Percentiles rank a stretch among this genome's conserved stretches.
Conservation (phyloP, 2,797 vertebrate species). For the Halcyon smyrnensis region DNA sequence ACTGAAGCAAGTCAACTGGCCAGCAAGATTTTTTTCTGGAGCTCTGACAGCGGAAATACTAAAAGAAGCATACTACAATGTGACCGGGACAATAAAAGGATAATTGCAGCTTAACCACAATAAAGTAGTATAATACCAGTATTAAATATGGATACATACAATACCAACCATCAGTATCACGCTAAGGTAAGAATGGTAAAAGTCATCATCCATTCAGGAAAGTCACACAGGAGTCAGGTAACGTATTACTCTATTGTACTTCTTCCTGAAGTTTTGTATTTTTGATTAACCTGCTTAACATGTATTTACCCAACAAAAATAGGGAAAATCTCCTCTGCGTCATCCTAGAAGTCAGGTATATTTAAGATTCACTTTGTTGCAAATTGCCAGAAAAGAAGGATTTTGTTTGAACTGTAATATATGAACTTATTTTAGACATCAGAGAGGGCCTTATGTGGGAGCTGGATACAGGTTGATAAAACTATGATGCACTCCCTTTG, state of each 20-base stretch:
- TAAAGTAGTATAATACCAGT: neutral
- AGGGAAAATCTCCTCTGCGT: fast-evolving
- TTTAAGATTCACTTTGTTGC: neutral
- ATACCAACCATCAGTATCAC: neutral
- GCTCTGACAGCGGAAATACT: neutral
- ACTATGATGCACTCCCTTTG: neutral
- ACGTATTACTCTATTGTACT: neutral
- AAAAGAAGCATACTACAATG: neutral
- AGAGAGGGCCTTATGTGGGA: neutral
- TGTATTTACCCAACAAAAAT: neutral
- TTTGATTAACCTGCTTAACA: neutral
- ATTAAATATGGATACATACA: neutral
- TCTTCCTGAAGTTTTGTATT: neutral
- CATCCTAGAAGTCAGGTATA: neutral
- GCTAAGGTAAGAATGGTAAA: neutral
- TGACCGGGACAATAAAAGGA: neutral
- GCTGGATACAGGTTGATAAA: neutral
- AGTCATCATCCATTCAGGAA: neutral
- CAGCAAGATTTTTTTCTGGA: neutral
- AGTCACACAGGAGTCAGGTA: neutral
- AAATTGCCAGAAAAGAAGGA: neutral
- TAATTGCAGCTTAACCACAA: neutral
- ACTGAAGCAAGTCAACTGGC: neutral
- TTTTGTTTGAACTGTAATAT: neutral
- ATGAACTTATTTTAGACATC: neutral